Conservation (phyloP, 2,797 vertebrate genomes). For the Esox lucius region DNA sequence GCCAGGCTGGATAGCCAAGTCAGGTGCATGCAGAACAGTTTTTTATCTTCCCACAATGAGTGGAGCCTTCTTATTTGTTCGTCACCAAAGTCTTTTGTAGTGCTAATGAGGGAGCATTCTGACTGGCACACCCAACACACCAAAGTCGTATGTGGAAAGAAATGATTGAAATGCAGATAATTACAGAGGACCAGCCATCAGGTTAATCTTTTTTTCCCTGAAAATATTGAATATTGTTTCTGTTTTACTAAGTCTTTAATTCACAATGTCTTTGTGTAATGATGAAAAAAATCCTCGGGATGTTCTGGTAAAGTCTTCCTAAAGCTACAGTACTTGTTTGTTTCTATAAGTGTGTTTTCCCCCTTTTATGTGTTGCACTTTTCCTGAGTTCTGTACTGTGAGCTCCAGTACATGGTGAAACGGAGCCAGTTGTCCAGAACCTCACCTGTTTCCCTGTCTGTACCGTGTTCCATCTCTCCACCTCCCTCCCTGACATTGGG, state of each 20-base stretch:
- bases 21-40: slow-evolving; percentile 39
- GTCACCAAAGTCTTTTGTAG: slow-evolving; percentile 48
- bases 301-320: not conserved
- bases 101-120: slow-evolving; percentile 55
- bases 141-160: slow-evolving; percentile 12
- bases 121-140: slow-evolving; percentile 30
- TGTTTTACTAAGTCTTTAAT: not conserved
- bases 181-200: slow-evolving; percentile 12
- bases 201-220: not conserved
- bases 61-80: slow-evolving; percentile 43
- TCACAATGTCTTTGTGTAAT: not conserved
- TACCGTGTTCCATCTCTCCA: not conserved
- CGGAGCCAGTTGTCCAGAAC: not conserved
- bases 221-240: not conserved
- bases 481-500: not conserved
- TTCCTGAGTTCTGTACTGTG: too few species aligned
- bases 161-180: slow-evolving; percentile 50
- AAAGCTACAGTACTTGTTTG: not conserved
- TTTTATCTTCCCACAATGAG: slow-evolving; percentile 45
- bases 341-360: not conserved
- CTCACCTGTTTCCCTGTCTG: not conserved
- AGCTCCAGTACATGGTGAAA: too few species aligned
- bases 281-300: not conserved
- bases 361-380: too few species aligned
- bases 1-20: slow-evolving; percentile 41